phyloP scores from a whole-genome alignment of 2,888 invertebrate genomes.

The Argyresthia albistria region DNA sequence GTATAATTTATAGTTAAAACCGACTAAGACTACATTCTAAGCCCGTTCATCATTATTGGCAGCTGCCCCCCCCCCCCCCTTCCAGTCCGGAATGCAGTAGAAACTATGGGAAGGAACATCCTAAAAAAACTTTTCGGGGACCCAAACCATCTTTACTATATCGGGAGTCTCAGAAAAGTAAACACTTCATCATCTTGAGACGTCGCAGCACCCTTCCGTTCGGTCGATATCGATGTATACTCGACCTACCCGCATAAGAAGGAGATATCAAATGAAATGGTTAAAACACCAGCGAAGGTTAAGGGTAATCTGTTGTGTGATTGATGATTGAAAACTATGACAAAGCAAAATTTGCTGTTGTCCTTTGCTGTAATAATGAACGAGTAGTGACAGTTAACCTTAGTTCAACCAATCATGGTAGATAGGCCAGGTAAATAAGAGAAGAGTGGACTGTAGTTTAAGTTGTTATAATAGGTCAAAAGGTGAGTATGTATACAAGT shows the following conservation, averaged over 20 bases:
- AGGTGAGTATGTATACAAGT: too few relatives aligned
- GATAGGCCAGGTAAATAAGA: too few relatives aligned
- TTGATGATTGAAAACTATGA: not conserved
- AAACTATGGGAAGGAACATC: constrained; percentile 35
- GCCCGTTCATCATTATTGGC: constrained; percentile 18
- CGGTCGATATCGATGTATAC: not conserved
- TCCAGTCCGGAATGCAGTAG: constrained; percentile 60
- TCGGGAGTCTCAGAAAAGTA: too few relatives aligned
- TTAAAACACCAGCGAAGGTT: not conserved
- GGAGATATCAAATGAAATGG: not conserved
- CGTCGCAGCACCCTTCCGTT: not conserved
- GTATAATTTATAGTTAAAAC: too few relatives aligned
- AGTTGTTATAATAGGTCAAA: too few relatives aligned
- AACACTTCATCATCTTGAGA: too few relatives aligned
- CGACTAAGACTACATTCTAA: constrained; percentile 10
- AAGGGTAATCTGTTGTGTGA: not conserved
- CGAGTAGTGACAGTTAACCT: too few relatives aligned
- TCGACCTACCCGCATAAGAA: not conserved
- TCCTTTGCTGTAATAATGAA: too few relatives aligned
- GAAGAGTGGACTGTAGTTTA: too few relatives aligned
- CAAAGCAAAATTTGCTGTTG: not conserved
- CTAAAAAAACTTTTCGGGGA: too few relatives aligned
- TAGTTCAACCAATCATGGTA: too few relatives aligned
- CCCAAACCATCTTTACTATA: too few relatives aligned
- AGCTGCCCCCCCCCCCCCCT: constrained; percentile 19